Percentiles rank a stretch among this genome's conserved stretches.
Conservation (phyloP, 2,888 invertebrate species). For the Amblyjoppa proteus region DNA sequence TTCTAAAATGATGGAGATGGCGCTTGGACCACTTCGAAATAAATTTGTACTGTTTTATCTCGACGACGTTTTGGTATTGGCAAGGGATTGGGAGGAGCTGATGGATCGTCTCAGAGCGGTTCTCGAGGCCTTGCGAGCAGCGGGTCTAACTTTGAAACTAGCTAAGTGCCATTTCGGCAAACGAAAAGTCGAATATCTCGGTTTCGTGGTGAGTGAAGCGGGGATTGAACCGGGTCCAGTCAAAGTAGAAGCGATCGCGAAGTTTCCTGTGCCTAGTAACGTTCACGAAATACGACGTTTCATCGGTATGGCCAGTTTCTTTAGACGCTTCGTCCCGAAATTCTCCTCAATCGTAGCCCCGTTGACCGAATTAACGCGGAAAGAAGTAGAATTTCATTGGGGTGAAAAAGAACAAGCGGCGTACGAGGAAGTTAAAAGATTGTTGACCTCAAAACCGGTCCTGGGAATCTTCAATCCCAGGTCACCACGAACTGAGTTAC, state of each 20-base stretch:
- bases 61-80: no score
- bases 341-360: slow-evolving; percentile 47
- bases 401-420: slow-evolving; percentile 13
- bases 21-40: no score
- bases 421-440: slow-evolving; percentile 41
- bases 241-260: slow-evolving; percentile 62
- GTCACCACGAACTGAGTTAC: slow-evolving; percentile 16
- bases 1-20: no score
- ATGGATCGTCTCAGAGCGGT: slow-evolving; percentile 68
- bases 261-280: slow-evolving; percentile 53
- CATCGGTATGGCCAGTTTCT: slow-evolving; percentile 60
- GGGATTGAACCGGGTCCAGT: slow-evolving; percentile 69
- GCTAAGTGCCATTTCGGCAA: slow-evolving; percentile 70
- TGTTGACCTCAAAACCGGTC: slow-evolving; percentile 36
- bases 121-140: slow-evolving; percentile 67
- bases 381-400: slow-evolving; percentile 41
- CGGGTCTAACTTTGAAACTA: slow-evolving; percentile 74
- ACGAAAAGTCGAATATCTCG: slow-evolving; percentile 74
- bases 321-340: slow-evolving; percentile 56
- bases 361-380: slow-evolving; percentile 41
- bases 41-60: no score
- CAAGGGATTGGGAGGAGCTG: slow-evolving; percentile 73
- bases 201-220: slow-evolving; percentile 71
- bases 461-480: slow-evolving; percentile 57
- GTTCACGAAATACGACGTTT: slow-evolving; percentile 57